Conservation (phyloP, 23 tunicate genomes). For the Corella eumyota region DNA sequence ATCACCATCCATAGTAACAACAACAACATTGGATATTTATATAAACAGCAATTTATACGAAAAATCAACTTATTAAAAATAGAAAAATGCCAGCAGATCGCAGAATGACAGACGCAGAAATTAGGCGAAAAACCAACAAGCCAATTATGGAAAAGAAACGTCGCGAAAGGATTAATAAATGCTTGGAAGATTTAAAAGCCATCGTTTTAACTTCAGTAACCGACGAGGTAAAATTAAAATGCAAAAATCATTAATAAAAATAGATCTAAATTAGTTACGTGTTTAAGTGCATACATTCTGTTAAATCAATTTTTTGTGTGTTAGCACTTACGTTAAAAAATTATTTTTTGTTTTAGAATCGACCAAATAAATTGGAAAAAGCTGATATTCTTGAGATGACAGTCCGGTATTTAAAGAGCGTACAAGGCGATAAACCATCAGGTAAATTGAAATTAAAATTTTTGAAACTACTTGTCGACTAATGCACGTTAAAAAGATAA, state of each 20-base stretch:
- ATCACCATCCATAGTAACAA: too few species aligned
- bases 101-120: conserved; percentile 51
- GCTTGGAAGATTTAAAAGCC: conserved; percentile 64
- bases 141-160: conserved; percentile 93
- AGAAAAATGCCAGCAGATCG: conserved; percentile 38
- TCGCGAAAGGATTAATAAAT: conserved; percentile 73
- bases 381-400: conserved; percentile 92
- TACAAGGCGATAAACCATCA: conserved; percentile 17
- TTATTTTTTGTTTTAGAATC: conserved; percentile 12
- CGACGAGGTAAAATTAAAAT: conserved; percentile 31
- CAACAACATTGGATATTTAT: too few species aligned
- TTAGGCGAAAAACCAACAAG: conserved; percentile 73
- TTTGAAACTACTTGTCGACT: too few species aligned
- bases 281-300: background rate
- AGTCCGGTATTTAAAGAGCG: conserved; percentile 45
- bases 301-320: background rate
- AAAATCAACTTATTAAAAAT: too few species aligned
- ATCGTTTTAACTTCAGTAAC: conserved; percentile 45
- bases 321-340: background rate
- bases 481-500: too few species aligned
- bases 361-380: conserved; percentile 86
- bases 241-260: background rate
- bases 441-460: too few species aligned
- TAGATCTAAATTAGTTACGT: background rate
- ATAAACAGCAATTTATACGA: too few species aligned